These are phyloP conservation scores for Benthosema pterotum DNA, from an alignment of 2,797 vertebrate species.

Conservation along the genomic window DNA sequence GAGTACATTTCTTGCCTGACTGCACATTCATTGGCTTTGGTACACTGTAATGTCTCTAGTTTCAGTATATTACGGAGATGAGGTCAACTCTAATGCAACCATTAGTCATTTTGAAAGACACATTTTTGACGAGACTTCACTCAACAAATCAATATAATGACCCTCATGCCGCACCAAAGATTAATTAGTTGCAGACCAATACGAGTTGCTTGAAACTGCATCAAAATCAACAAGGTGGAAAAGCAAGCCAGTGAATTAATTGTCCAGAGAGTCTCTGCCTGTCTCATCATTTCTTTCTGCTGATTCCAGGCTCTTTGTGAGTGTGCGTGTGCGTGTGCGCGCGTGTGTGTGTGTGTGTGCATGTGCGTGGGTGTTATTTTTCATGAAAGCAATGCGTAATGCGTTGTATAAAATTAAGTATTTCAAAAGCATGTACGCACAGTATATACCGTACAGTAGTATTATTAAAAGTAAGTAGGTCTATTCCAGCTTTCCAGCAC, in stretches of 20 bases:
- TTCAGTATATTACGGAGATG: background rate
- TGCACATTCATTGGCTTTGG: too few species aligned
- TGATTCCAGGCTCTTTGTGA: background rate
- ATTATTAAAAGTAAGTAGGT: too few species aligned
- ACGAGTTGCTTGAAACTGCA: background rate
- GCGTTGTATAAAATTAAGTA: too few species aligned
- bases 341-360: background rate
- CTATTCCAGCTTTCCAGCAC: too few species aligned
- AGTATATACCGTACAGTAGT: too few species aligned
- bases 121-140: background rate
- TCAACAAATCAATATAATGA: constrained; percentile 8
- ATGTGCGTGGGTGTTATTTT: constrained; percentile 1
- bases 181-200: constrained; percentile 4
- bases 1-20: background rate
- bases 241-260: background rate
- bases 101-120: background rate
- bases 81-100: background rate
- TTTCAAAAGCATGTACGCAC: too few species aligned
- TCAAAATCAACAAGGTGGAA: background rate
- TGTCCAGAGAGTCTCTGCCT: background rate
- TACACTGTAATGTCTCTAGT: background rate
- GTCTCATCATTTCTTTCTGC: constrained; percentile 10
- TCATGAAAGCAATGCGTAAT: too few species aligned
- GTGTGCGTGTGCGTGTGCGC: background rate
- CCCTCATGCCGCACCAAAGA: constrained; percentile 4